These are phyloP conservation scores for Mycetomoellerius zeteki DNA, from an alignment of 1,140 invertebrate genomes.

Conservation along the genomic window DNA sequence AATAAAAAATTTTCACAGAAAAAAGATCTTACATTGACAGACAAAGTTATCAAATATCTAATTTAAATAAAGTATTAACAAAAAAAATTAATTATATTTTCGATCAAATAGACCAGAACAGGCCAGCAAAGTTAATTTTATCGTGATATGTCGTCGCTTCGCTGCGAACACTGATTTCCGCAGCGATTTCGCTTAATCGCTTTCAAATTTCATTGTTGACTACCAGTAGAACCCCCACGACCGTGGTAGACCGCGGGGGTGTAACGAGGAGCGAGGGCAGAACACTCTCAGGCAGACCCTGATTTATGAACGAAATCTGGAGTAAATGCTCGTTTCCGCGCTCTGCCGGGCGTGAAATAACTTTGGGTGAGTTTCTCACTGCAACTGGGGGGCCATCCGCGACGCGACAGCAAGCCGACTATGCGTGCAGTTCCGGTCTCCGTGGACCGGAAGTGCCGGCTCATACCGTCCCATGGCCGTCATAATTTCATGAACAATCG, in stretches of 20 bases:
- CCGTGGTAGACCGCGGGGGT: conserved; percentile 1
- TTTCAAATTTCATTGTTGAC: conserved; percentile 37
- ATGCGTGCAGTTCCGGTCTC: conserved; percentile 69
- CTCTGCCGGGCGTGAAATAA: conserved; percentile 82
- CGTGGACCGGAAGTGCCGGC: conserved; percentile 65
- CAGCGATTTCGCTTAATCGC: conserved; percentile 16
- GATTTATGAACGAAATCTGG: conserved; percentile 80
- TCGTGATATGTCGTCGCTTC: background rate
- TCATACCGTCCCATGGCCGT: conserved; percentile 12
- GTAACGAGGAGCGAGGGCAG: conserved; percentile 8
- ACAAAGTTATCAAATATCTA: too few species aligned
- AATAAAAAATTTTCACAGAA: too few species aligned
- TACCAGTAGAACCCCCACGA: conserved; percentile 44
- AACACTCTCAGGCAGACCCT: conserved; percentile 59
- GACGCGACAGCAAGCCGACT: conserved; percentile 66
- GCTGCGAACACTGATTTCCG: background rate
- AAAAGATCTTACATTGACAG: too few species aligned
- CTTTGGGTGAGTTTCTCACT: conserved; percentile 71
- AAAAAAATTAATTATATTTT: too few species aligned
- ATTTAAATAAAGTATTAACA: too few species aligned
- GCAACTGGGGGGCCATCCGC: conserved; percentile 35
- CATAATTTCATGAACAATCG: conserved; percentile 11
- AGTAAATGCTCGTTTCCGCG: conserved; percentile 80
- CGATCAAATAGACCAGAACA: too few species aligned
- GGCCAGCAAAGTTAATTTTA: background rate